Evolutionary conservation across 1,140 invertebrate genomes (phyloP), one percentile per base, ranked within the genome.

Genomic region (Temnothorax curvispinosus): DNA sequence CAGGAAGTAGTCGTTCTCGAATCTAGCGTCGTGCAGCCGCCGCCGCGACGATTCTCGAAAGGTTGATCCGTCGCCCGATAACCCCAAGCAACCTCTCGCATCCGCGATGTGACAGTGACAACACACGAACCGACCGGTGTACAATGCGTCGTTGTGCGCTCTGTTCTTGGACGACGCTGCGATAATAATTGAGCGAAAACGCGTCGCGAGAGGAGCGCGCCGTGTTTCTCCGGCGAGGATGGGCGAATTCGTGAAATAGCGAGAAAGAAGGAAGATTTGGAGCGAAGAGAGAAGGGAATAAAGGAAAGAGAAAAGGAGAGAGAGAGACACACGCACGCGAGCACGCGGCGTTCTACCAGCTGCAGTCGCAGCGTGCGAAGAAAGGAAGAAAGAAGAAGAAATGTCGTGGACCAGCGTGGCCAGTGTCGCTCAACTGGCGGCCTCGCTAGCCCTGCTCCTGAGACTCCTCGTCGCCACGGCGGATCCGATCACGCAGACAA

Each of bases 321-420:
- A 88, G n/a, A 13, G 38, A 88, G 18, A 18, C 35, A 15, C 8
- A 64, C 60, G 32, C 60, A 3, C 32, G 64, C 35, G 64, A 64
- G 60, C 62, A 38, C 38, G 38, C 64, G 64, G 38, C 64, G 38
- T 67, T 44, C n/a, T 67, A 67, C 38, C 38, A 21, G 64, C 64
- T 67, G 38, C 64, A n/a, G 38, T 8, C 11, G 64, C 64, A 47
- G 38, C 64, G 64, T 13, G 64, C 64, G 64, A 67, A 56, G 41
- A 21, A 75, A 86, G 77, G 75, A 78, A n/a, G 87, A 87, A 71
- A 90, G 92, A 91, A 89, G 64, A 65, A 78, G 65, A 81, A 13
- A 94, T 94, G 93, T 93, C 91, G 91, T 90, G 90, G 91, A 85
- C 89, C 91, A 94, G 88, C 91, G 92, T 89, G 82, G 80, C 54